Base-by-base conservation (phyloP, 2,888 invertebrate species). In the Eupeodes luniger region DNA sequence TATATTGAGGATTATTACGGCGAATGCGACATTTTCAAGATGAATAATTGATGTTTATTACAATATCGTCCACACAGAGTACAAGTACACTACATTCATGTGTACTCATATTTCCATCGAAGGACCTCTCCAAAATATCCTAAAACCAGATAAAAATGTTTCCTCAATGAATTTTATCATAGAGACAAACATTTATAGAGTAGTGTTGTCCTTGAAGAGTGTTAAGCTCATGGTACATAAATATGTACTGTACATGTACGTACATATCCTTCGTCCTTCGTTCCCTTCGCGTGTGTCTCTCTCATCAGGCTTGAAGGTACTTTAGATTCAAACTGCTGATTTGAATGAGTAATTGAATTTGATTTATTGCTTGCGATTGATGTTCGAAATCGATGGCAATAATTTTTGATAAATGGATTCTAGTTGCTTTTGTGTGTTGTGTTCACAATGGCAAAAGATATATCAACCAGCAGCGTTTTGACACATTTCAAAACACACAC, bases 331-430 rank as follows among this genome's bases (percentile, higher is more conserved):
- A 86, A 78, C 69, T 74, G 67, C 55, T 40, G 70, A 79, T 82
- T 82, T 62, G 69, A 78, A 78, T 62, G 82, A 82, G 82, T 82
- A 82, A 82, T 86, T 79, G 78, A 86, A 82, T 85, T 59, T 59
- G 76, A 85, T 81, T 85, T 77, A 76, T 81, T 81, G 77, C 76
- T 34, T 72, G 72, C 72, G 27, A 59, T 72, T 72, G 72, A 72
- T 59, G 72, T 49, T 72, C n/a, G 47, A 47, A 59, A 72, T 72
- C 72, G 72, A 72, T 72, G 14, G 57, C 59, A 72, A 59, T 72
- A 70, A 72, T 57, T 72, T 72, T 72, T 72, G 72, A 72, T 59
- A 59, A 59, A 72, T 72, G 27, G 59, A 27, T 47, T 59, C 16
- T 27, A 70, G 70, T 40, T 40, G 40, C 40, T 55, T 55, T 70